These are phyloP conservation scores for Nasonia giraulti DNA, from an alignment of 1,140 invertebrate genomes.

Conservation along the genomic window DNA sequence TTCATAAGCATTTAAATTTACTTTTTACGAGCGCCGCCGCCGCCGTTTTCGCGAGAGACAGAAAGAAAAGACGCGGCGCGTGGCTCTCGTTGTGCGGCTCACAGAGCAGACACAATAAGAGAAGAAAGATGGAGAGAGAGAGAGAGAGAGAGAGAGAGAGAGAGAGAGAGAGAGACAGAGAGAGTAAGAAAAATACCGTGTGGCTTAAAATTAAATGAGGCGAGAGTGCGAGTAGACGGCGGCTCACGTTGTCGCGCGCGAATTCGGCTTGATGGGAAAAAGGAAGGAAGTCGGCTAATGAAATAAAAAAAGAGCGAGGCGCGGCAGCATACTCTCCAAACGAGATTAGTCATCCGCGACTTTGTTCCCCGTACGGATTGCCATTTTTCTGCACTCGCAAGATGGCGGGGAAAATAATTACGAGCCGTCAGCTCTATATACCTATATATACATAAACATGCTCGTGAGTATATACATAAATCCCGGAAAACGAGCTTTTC, in stretches of 20 bases:
- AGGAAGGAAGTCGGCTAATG: neutral
- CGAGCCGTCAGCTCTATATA: too few species aligned
- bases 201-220: conserved; percentile 21
- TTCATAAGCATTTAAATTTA: conserved; percentile 5
- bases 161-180: too few species aligned
- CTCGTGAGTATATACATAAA: too few species aligned
- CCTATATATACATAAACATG: too few species aligned
- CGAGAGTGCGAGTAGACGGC: neutral
- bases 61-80: conserved; percentile 5
- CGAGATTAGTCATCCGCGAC: neutral
- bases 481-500: neutral
- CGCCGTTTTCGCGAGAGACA: conserved; percentile 9
- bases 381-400: too few species aligned
- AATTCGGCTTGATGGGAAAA: neutral
- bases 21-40: neutral
- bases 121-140: neutral
- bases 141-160: too few species aligned
- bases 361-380: neutral
- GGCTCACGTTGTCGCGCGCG: neutral
- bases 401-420: too few species aligned
- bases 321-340: too few species aligned
- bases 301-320: neutral
- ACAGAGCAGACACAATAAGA: neutral
- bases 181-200: conserved; percentile 24
- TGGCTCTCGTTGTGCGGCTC: neutral